Base-by-base conservation (phyloP, 2,888 invertebrate genomes). In the Reticulitermes lucifugus region DNA sequence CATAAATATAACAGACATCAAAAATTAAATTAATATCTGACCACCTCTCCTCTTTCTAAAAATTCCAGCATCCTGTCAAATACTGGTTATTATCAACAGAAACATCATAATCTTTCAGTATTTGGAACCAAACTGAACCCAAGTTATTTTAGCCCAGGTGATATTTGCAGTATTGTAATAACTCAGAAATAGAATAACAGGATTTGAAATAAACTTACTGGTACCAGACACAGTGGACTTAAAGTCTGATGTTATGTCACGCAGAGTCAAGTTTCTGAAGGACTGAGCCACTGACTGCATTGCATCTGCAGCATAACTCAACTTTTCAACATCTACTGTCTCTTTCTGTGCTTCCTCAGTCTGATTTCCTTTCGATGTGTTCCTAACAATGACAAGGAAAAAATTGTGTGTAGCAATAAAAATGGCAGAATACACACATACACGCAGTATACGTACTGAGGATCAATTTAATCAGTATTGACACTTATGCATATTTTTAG, bases 271-370 rank as follows among this genome's bases (percentile, higher is more conserved):
- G 12, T 35, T 41, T 25, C 70, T 81, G 46, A 65, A 59, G 21
- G 51, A 55, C 25, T 81, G 70, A 21, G 70, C 70, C 22, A 70
- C 65, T 65, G 70, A n/a, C 2, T 81, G 65, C 81, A 81, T 81
- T 43, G 43, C 55, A 60, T 81, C 81, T 59, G 41, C n/a, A 65
- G 81, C 46, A 7, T 6, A 60, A 43, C 25, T 81, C 41, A 81
- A 60, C 25, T 81, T 29, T n/a, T 70, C 81, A 43, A 21, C 43
- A n/a, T 81, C 43, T 46, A 81, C 81, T 41, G 46, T 41, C 22
- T 81, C 81, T 21, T 70, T 35, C n/a, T 70, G 22, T n/a, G 7
- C n/a, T 77, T 43, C 77, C 21, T 6, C 9, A 46, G 22, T n/a
- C 21, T 46, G 35, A n/a, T 7, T 77, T n/a, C 10, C 22, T 73